Conservation (phyloP, 30 jellyfish, hydroid and myxozoan genomes). For the Chrysaora quinquecirrha region DNA sequence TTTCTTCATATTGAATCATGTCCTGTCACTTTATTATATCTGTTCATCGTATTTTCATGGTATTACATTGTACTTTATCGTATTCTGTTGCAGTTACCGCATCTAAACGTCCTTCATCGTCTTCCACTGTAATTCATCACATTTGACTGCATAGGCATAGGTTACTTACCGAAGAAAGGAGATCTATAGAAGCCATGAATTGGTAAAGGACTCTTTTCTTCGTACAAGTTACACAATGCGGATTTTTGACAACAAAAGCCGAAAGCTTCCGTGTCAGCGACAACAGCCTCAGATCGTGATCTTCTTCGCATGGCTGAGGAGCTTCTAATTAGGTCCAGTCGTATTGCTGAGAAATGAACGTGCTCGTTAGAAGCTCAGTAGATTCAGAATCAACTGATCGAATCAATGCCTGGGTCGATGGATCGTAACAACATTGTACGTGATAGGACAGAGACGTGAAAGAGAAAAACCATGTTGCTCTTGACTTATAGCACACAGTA, state of each 20-base stretch:
- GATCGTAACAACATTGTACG: conserved; percentile 44
- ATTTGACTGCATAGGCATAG: no score
- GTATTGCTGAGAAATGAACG: not conserved
- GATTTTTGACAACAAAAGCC: conserved; percentile 33
- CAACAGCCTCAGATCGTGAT: not conserved
- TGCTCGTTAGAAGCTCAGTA: not conserved
- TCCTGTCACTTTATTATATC: no score
- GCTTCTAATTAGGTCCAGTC: not conserved
- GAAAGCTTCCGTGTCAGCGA: conserved; percentile 23
- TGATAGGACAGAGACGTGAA: conserved; percentile 18
- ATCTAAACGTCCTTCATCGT: no score
- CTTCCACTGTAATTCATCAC: no score
- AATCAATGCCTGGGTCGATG: not conserved
- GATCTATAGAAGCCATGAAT: conserved; percentile 17
- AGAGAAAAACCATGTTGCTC: conserved; percentile 21
- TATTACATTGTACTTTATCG: no score
- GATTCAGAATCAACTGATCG: not conserved
- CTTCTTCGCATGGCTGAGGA: not conserved
- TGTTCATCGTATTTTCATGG: no score
- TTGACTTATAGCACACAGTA: conserved; percentile 5
- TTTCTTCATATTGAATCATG: no score
- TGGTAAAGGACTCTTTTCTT: conserved; percentile 21
- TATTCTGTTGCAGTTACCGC: no score
- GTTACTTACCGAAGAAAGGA: conserved; percentile 15
- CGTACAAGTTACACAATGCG: conserved; percentile 23